Percentiles rank a stretch among this genome's conserved stretches.
phyloP scores from a whole-genome alignment of 53 echinoderm and acorn worm species.

The Paracentrotus lividus region DNA sequence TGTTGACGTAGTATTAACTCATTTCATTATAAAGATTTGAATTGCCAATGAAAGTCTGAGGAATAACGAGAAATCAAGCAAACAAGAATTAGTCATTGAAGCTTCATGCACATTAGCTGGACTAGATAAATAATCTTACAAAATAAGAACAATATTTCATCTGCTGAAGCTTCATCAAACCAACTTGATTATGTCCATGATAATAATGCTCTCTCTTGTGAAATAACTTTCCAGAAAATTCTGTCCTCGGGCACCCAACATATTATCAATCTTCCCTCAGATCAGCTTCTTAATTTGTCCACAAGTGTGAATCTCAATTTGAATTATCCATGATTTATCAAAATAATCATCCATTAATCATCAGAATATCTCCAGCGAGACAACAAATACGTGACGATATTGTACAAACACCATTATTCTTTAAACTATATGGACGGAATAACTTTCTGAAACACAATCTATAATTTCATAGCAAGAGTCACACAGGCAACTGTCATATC shows the following conservation, averaged over 20 bases:
- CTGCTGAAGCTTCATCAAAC: background rate
- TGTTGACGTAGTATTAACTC: background rate
- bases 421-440: background rate
- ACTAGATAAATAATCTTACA: background rate
- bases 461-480: constrained; percentile 48
- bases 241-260: background rate
- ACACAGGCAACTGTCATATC: constrained; percentile 48
- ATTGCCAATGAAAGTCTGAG: background rate
- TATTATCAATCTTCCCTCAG: background rate
- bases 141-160: background rate
- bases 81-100: background rate
- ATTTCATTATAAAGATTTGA: background rate
- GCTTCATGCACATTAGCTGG: background rate
- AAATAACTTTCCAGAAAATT: background rate
- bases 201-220: background rate
- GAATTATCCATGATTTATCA: constrained; percentile 33
- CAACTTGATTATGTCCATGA: background rate
- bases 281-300: background rate
- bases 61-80: background rate
- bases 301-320: constrained; percentile 8
- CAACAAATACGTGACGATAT: constrained; percentile 9
- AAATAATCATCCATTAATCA: constrained; percentile 51
- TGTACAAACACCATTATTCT: constrained; percentile 12
- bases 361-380: background rate
- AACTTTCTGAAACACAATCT: background rate